Conservation (phyloP, 2,888 invertebrate genomes). For the Hemaris fuciformis region DNA sequence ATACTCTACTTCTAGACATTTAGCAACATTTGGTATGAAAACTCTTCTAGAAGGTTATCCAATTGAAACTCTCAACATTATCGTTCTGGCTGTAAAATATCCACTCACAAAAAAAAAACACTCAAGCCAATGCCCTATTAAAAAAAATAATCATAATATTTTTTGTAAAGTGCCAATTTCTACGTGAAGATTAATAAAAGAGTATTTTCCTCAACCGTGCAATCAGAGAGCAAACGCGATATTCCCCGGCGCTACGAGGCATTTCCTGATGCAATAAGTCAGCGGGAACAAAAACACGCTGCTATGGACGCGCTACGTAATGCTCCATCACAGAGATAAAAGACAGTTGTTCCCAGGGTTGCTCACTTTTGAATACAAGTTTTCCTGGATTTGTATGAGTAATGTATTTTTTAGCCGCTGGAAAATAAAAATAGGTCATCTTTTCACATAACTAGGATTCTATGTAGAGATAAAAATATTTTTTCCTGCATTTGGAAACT, state of each 20-base stretch:
- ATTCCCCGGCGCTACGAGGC: conserved; percentile 17
- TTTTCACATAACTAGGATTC: too few relatives aligned
- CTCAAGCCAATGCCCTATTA: too few relatives aligned
- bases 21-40: too few relatives aligned
- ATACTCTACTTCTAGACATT: too few relatives aligned
- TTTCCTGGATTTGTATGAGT: not conserved
- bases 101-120: too few relatives aligned
- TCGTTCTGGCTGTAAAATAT: too few relatives aligned
- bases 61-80: too few relatives aligned
- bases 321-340: conserved; percentile 29
- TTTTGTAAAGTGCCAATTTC: not conserved
- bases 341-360: conserved; percentile 14
- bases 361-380: not conserved
- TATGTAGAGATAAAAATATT: too few relatives aligned
- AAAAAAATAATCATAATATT: not conserved
- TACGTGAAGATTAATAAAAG: not conserved
- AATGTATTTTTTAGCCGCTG: not conserved
- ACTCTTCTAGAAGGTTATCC: too few relatives aligned
- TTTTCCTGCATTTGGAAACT: too few relatives aligned
- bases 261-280: conserved; percentile 28
- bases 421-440: too few relatives aligned
- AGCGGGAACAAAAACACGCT: conserved; percentile 30
- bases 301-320: conserved; percentile 22
- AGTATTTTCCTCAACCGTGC: conserved; percentile 4
- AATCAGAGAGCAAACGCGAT: not conserved